These are phyloP conservation scores for Dynastes maya DNA, from an alignment of 2,888 invertebrate genomes.

Conservation along the genomic window DNA sequence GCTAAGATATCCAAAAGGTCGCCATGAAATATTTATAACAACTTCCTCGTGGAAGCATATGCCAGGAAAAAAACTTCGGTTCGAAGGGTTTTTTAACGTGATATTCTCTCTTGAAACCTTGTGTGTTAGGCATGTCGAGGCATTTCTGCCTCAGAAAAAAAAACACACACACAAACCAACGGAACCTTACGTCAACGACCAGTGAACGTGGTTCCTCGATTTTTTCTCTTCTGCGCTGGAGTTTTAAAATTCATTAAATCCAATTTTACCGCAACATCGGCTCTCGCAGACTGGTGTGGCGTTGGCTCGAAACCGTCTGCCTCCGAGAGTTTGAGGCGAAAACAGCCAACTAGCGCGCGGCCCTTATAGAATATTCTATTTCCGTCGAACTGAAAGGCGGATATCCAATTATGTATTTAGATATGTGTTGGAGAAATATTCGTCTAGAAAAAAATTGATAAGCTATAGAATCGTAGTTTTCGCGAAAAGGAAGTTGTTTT, in stretches of 20 bases:
- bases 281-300: neutral
- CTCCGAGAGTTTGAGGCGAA: neutral
- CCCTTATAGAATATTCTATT: conserved; percentile 42
- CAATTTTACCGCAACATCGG: conserved; percentile 45
- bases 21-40: conserved; percentile 41
- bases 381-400: conserved; percentile 17
- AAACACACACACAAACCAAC: neutral
- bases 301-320: neutral
- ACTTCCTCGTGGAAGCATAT: neutral
- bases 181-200: neutral
- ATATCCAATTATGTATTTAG: conserved; percentile 28
- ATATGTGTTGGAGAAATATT: neutral
- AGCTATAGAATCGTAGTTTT: neutral
- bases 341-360: neutral
- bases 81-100: neutral
- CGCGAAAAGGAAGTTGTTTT: no score
- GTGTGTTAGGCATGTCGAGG: neutral
- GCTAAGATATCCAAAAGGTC: conserved; percentile 42
- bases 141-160: neutral
- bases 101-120: neutral
- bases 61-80: conserved; percentile 1
- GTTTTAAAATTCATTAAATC: conserved; percentile 48
- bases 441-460: neutral
- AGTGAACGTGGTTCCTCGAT: neutral
- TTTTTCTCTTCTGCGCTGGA: neutral